Percentiles rank a stretch among this genome's conserved stretches.
phyloP scores from a whole-genome alignment of 2,797 vertebrate genomes.

The Hephaestus fuliginosus region DNA sequence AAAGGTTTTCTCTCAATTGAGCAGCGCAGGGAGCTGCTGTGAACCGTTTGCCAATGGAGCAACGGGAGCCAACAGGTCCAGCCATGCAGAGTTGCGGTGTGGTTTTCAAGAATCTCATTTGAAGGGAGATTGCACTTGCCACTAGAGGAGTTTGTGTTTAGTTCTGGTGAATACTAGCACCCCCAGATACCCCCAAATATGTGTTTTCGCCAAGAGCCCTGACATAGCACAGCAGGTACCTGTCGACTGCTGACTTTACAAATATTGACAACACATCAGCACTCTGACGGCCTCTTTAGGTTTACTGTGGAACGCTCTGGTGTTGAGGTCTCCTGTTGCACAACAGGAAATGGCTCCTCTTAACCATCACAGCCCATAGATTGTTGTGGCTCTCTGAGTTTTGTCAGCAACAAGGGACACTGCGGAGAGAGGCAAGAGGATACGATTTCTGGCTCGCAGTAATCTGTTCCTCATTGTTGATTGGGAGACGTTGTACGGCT shows the following conservation, averaged over 20 bases:
- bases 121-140: slow-evolving; percentile 57
- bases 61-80: slow-evolving; percentile 78
- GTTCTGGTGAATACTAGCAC: slow-evolving; percentile 31
- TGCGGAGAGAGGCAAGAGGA: slow-evolving; percentile 74
- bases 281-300: slow-evolving; percentile 22
- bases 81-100: slow-evolving; percentile 60
- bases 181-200: slow-evolving; percentile 22
- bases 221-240: slow-evolving; percentile 29
- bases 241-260: slow-evolving; percentile 1
- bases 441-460: slow-evolving; percentile 77
- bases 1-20: slow-evolving; percentile 67
- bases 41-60: slow-evolving; percentile 78
- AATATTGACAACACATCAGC: slow-evolving; percentile 32
- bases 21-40: slow-evolving; percentile 66
- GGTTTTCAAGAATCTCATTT: slow-evolving; percentile 62
- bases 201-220: slow-evolving; percentile 14
- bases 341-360: slow-evolving; percentile 69
- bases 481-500: slow-evolving; percentile 83
- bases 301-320: slow-evolving; percentile 15
- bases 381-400: slow-evolving; percentile 69
- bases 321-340: slow-evolving; percentile 47
- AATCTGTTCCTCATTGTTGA: slow-evolving; percentile 86
- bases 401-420: slow-evolving; percentile 78
- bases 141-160: slow-evolving; percentile 41
- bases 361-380: slow-evolving; percentile 54